These are phyloP conservation scores for Trissolcus japonicus DNA, from an alignment of 2,888 invertebrate genomes.

Conservation along the genomic window DNA sequence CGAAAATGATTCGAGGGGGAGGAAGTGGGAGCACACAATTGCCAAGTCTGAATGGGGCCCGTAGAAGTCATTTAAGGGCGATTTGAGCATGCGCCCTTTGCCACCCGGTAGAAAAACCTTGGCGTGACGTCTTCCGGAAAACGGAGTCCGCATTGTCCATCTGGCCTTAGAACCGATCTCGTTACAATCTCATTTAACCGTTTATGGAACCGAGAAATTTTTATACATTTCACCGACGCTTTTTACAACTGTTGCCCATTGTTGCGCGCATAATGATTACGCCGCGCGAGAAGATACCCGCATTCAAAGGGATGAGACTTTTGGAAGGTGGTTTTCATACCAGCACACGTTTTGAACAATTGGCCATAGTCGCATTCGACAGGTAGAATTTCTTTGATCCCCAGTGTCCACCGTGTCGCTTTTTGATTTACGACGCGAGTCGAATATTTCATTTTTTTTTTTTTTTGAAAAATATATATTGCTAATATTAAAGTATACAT, in stretches of 20 bases:
- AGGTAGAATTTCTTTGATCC: conserved; percentile 10
- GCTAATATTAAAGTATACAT: background rate
- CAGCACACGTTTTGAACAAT: background rate
- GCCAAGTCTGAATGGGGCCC: conserved; percentile 19
- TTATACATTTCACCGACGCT: conserved; percentile 38
- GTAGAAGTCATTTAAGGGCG: conserved; percentile 36
- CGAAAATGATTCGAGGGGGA: conserved; percentile 23
- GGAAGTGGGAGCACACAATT: conserved; percentile 44
- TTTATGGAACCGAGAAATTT: conserved; percentile 34
- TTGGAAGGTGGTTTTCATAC: conserved; percentile 14
- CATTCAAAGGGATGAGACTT: conserved; percentile 26
- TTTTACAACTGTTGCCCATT: conserved; percentile 39
- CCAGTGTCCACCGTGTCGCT: no score
- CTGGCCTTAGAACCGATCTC: conserved; percentile 33
- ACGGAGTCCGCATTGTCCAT: conserved; percentile 33
- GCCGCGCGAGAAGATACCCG: conserved; percentile 17
- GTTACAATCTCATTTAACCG: conserved; percentile 43
- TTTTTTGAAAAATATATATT: no score
- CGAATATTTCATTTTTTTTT: no score
- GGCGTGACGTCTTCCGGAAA: conserved; percentile 52
- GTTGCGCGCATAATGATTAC: conserved; percentile 26
- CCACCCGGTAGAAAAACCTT: conserved; percentile 33
- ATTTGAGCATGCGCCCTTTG: conserved; percentile 19
- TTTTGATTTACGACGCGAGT: no score
- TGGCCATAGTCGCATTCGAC: conserved; percentile 3